Percentiles rank a stretch among this genome's conserved stretches.
Evolutionary conservation across 2,888 invertebrate genomes (phyloP).

Genomic region (Candidula unifasciata): DNA sequence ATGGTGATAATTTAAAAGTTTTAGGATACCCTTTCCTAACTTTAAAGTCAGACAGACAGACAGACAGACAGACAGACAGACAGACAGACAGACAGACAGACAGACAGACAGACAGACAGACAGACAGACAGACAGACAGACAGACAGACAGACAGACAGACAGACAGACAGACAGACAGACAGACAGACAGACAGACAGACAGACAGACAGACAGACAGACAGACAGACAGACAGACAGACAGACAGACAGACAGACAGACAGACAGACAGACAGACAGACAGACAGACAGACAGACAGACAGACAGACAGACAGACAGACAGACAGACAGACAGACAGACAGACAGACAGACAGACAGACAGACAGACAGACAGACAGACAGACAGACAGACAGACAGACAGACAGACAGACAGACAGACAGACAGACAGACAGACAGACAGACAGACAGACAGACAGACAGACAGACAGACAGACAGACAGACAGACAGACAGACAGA

Average conservation of each 20-base stretch:
- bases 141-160: background rate
- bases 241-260: conserved; percentile 17
- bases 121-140: conserved; percentile 8
- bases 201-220: conserved; percentile 6
- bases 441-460: conserved; percentile 8
- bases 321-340: conserved; percentile 5
- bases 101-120: conserved; percentile 8
- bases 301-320: conserved; percentile 17
- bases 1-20: too few species aligned
- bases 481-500: background rate
- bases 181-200: conserved; percentile 6
- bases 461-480: conserved; percentile 8
- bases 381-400: conserved; percentile 8
- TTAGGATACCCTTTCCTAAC: too few species aligned
- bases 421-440: conserved; percentile 8
- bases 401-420: conserved; percentile 8
- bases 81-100: conserved; percentile 8
- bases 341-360: conserved; percentile 8
- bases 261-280: background rate
- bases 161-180: conserved; percentile 5
- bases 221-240: conserved; percentile 17
- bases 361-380: conserved; percentile 8
- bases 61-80: conserved; percentile 8
- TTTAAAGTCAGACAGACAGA: background rate
- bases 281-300: background rate